phyloP scores from a whole-genome alignment of 1,140 invertebrate genomes.

The Scaptomyza pallida region DNA sequence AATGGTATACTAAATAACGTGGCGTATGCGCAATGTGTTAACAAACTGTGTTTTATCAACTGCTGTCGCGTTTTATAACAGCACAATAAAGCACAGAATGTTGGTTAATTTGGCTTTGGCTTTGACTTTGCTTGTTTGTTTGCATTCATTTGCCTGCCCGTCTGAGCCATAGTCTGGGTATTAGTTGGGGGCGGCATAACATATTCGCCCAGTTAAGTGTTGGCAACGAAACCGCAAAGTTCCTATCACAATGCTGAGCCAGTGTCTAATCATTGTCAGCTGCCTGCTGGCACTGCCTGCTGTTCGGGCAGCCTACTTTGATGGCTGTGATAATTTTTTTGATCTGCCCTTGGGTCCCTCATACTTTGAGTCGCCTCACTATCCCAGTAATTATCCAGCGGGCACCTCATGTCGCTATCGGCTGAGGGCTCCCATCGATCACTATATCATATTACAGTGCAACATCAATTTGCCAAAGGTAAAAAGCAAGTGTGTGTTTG shows the following conservation, averaged over 20 bases:
- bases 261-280: conserved; percentile 34
- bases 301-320: conserved; percentile 57
- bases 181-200: conserved; percentile 51
- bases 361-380: conserved; percentile 73
- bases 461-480: conserved; percentile 62
- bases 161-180: conserved; percentile 30
- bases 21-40: conserved; percentile 54
- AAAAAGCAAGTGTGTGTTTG: neutral
- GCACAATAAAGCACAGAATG: conserved; percentile 41
- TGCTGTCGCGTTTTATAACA: conserved; percentile 41
- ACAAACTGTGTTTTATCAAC: conserved; percentile 51
- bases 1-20: conserved; percentile 19
- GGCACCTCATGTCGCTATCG: conserved; percentile 77
- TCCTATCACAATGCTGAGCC: conserved; percentile 47
- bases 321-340: conserved; percentile 65
- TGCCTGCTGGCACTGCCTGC: conserved; percentile 31
- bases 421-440: conserved; percentile 65
- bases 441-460: conserved; percentile 67
- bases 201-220: conserved; percentile 51
- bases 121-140: conserved; percentile 13
- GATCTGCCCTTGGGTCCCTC: conserved; percentile 41
- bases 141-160: conserved; percentile 12
- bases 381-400: conserved; percentile 66
- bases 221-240: conserved; percentile 41
- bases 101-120: conserved; percentile 37